These are phyloP conservation scores for Leptopilina boulardi DNA, from an alignment of 1,140 invertebrate genomes.

Conservation along the genomic window DNA sequence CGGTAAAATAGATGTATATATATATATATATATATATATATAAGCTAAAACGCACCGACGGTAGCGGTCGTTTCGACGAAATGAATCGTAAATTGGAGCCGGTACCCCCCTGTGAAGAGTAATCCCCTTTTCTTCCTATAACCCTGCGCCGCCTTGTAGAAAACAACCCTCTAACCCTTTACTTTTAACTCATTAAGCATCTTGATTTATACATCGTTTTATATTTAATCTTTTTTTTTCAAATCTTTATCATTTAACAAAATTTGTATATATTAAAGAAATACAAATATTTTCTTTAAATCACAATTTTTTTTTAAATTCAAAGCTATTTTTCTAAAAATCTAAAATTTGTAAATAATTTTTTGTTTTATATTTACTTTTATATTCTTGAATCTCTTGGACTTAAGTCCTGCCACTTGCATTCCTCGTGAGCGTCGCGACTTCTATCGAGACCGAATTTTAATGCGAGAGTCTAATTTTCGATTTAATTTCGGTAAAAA, in stretches of 20 bases:
- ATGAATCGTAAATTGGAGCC: constrained; percentile 74
- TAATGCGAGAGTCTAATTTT: constrained; percentile 72
- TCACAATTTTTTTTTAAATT: background rate
- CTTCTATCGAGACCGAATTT: constrained; percentile 68
- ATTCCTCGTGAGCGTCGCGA: constrained; percentile 51
- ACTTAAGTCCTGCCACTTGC: constrained; percentile 56
- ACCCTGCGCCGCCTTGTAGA: constrained; percentile 38
- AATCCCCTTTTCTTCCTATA: constrained; percentile 57
- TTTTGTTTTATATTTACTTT: constrained; percentile 37
- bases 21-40: too few species aligned
- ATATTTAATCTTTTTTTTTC: constrained; percentile 68
- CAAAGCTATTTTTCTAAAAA: constrained; percentile 44
- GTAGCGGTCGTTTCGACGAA: constrained; percentile 69
- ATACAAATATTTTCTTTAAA: too few species aligned
- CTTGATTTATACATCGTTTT: constrained; percentile 70
- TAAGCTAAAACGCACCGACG: constrained; percentile 64
- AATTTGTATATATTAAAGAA: too few species aligned
- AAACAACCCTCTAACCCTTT: constrained; percentile 66
- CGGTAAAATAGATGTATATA: constrained; percentile 72
- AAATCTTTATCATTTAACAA: background rate
- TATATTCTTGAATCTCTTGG: constrained; percentile 40
- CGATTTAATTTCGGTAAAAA: constrained; percentile 75
- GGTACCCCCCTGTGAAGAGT: constrained; percentile 63
- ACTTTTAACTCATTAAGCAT: constrained; percentile 69
- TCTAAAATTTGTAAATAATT: too few species aligned